Base-by-base conservation (phyloP, 2,113 vertebrate species). In the Cyprinus carpio region DNA sequence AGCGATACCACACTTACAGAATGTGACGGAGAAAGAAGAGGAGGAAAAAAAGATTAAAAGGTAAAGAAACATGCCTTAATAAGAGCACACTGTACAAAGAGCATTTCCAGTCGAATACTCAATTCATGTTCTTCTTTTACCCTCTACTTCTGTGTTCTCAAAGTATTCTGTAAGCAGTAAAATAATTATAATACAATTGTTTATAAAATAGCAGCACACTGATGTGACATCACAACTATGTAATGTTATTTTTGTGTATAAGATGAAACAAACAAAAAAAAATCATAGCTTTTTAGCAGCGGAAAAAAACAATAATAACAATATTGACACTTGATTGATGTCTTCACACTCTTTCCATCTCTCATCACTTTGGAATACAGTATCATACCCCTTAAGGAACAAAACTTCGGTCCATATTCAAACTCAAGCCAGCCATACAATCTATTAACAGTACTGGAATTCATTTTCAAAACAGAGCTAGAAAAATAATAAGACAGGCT, bases 201-300 rank as follows among this genome's bases (percentile, higher is more conserved):
- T 98, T 98, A 98, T 97, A 99, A 98, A 98, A 98, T 98, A 99
- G 98, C 98, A 99, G 98, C 98, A 98, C 98, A 99, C 97, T 97
- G 96, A 96, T 94, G 97, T 99, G 97, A 99, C 96, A 97, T 97
- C 97, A 98, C 97, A 96, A 97, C 97, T 97, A 97, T 93, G 97
- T 96, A 97, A 97, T 97, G 97, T 98, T 97, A 97, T 94, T 82
- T 97, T 96, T 93, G 93, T 94, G 97, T 98, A 96, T 97, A 95
- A 94, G 93, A 97, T 97, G 96, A 96, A 97, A 95, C 94, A 96
- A 75, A 40, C 40, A 40, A 40, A 75, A 79, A 54, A 91, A 88
- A 96, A 96, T 97, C 94, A 96, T 96, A 98, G 98, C 97, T 97
- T 97, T 93, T 96, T 99, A 99, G 98, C 97, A 99, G 98, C 98